Percentiles rank a stretch among this genome's conserved stretches.
These are phyloP conservation scores for Carposina sasakii DNA, from an alignment of 1,140 invertebrate genomes.

Conservation along the genomic window DNA sequence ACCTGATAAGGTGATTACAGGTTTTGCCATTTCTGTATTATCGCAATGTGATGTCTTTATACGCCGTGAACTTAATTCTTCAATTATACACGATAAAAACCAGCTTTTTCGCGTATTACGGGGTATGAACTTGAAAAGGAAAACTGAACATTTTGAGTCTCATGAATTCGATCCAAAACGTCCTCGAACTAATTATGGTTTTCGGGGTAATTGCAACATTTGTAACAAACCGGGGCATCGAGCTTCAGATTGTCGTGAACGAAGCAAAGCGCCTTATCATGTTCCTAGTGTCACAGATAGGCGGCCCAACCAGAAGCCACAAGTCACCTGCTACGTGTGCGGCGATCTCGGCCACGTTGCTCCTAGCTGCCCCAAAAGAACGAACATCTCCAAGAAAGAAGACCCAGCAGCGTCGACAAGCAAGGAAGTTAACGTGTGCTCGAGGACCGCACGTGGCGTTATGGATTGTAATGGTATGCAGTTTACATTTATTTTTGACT, in stretches of 20 bases:
- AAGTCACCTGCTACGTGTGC: conserved; percentile 15
- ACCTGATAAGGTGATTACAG: conserved; percentile 19
- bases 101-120: conserved; percentile 23
- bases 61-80: conserved; percentile 22
- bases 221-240: conserved; percentile 19
- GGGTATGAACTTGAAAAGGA: conserved; percentile 13
- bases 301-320: neutral
- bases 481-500: conserved; percentile 10
- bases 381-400: conserved; percentile 19
- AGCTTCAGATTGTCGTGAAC: conserved; percentile 3
- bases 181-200: neutral
- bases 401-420: neutral
- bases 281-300: neutral
- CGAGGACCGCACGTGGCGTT: neutral
- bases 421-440: conserved; percentile 9
- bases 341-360: conserved; percentile 14
- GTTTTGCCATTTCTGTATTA: conserved; percentile 22
- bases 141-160: conserved; percentile 2
- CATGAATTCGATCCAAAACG: conserved; percentile 5
- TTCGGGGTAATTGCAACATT: conserved; percentile 10
- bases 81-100: conserved; percentile 8
- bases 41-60: conserved; percentile 16
- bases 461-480: neutral
- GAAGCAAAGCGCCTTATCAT: neutral
- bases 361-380: conserved; percentile 10